Evolutionary conservation across 2,113 vertebrate genomes (phyloP).

Genomic region (Oenanthe melanoleuca): DNA sequence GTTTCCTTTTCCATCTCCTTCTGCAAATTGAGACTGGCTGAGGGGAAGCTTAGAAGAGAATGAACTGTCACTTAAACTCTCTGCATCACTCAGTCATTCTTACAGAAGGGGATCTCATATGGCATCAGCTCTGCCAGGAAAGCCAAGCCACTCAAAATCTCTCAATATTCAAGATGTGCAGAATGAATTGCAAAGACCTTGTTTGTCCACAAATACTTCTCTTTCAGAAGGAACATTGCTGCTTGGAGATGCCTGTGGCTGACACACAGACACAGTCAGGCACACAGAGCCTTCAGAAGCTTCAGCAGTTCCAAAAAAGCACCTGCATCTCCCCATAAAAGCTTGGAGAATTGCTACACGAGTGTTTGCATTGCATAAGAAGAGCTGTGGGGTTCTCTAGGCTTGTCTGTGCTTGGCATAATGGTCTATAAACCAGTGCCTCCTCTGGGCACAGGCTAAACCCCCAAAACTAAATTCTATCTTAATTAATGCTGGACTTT

Average conservation of each 20-base stretch:
- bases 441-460: not conserved
- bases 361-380: not conserved
- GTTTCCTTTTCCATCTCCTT: conserved; percentile 12
- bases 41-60: conserved; percentile 5
- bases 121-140: not conserved
- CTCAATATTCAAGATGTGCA: not conserved
- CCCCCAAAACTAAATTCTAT: not conserved
- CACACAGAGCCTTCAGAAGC: not conserved
- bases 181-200: not conserved
- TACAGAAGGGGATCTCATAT: not conserved
- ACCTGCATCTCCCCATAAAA: not conserved
- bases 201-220: not conserved
- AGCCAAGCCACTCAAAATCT: not conserved
- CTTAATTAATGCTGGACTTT: not conserved
- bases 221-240: not conserved
- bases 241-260: not conserved
- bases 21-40: conserved; percentile 40
- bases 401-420: not conserved
- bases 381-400: not conserved
- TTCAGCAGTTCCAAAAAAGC: not conserved
- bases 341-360: not conserved
- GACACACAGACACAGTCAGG: not conserved
- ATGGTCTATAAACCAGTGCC: not conserved
- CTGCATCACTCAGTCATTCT: conserved; percentile 42
- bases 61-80: conserved; percentile 40